A percentile compares a stretch with the other conserved stretches of the same genome.
These are phyloP conservation scores for Heliconius aoede DNA, from an alignment of 2,888 invertebrate genomes.

Conservation along the genomic window DNA sequence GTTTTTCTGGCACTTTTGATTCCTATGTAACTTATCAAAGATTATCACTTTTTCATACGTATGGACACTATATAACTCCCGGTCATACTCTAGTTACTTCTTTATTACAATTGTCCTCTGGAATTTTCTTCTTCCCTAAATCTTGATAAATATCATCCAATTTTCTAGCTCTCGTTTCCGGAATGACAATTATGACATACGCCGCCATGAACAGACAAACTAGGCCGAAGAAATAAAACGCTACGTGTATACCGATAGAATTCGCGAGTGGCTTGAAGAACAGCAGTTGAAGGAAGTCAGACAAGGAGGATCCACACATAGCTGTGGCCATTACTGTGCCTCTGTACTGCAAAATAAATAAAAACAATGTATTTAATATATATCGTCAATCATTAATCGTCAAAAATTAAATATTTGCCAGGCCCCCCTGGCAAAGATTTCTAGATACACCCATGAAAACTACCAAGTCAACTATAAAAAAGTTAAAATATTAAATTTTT, in stretches of 20 bases:
- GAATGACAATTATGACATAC: slow-evolving; percentile 62
- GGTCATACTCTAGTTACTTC: not conserved
- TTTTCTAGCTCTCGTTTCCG: slow-evolving; percentile 65
- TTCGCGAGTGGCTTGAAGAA: slow-evolving; percentile 70
- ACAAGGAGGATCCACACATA: slow-evolving; percentile 63
- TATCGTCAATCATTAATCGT: too few relatives aligned
- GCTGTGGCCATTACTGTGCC: slow-evolving; percentile 65
- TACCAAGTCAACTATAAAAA: too few relatives aligned
- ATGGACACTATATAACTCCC: not conserved
- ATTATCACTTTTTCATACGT: not conserved
- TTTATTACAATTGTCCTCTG: not conserved
- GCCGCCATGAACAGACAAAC: slow-evolving; percentile 60
- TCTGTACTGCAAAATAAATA: slow-evolving; percentile 66
- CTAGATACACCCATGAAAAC: too few relatives aligned
- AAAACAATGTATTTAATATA: not conserved
- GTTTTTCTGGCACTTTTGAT: not conserved
- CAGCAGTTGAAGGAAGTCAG: slow-evolving; percentile 64
- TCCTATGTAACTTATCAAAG: not conserved
- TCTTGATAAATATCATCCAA: slow-evolving; percentile 66
- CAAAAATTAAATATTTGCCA: too few relatives aligned
- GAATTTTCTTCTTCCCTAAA: slow-evolving; percentile 46
- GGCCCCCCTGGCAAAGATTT: too few relatives aligned
- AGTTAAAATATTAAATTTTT: too few relatives aligned
- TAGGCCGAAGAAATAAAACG: slow-evolving; percentile 66
- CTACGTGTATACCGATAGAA: slow-evolving; percentile 60